Evolutionary conservation across 2,888 invertebrate genomes (phyloP).

Genomic region (Morpho helenor): DNA sequence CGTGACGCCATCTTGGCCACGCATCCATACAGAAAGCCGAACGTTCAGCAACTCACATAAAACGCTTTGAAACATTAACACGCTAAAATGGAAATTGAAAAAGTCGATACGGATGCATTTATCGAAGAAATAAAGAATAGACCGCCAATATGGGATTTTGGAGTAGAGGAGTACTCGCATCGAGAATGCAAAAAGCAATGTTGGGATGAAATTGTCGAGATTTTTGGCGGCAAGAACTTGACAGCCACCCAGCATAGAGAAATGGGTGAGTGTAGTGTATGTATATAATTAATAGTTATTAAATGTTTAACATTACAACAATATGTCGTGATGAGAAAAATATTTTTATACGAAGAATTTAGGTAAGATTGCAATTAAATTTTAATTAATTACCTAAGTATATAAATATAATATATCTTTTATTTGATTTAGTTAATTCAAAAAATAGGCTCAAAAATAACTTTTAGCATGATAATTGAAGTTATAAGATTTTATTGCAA

Average conservation of each 20-base stretch:
- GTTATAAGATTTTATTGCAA: no score
- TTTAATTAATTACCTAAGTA: no score
- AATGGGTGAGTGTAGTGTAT: slow-evolving; percentile 12
- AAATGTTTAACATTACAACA: background rate
- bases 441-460: no score
- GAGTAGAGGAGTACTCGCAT: slow-evolving; percentile 13
- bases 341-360: no score
- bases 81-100: slow-evolving; percentile 6
- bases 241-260: slow-evolving; percentile 9
- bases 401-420: no score
- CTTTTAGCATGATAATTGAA: no score
- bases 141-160: slow-evolving; percentile 12
- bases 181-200: slow-evolving; percentile 18
- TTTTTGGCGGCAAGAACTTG: slow-evolving; percentile 18
- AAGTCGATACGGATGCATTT: slow-evolving; percentile 18
- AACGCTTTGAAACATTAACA: background rate
- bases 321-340: no score
- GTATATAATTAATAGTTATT: background rate
- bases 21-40: slow-evolving; percentile 12
- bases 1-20: slow-evolving; percentile 16
- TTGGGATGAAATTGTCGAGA: slow-evolving; percentile 22
- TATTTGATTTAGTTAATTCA: no score
- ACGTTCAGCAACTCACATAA: background rate
- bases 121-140: slow-evolving; percentile 18
- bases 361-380: no score